These are phyloP conservation scores for Oryzias melastigma DNA, from an alignment of 2,113 vertebrate species.

Conservation along the genomic window DNA sequence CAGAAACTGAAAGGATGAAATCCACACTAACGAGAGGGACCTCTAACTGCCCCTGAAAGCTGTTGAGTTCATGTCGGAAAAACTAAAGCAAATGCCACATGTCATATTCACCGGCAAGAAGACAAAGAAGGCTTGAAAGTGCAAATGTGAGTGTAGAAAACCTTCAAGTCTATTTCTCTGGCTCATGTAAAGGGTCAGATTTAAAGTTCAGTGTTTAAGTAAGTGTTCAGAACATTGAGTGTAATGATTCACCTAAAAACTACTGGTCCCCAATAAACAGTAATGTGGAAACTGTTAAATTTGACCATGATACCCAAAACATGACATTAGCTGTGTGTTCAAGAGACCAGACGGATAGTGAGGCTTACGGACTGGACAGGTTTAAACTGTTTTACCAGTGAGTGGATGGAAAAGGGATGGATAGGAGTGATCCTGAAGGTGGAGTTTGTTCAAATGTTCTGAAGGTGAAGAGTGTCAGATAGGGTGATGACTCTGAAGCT, in stretches of 20 bases:
- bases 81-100: slow-evolving; percentile 2
- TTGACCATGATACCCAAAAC: no score
- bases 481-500: no score
- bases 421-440: no score
- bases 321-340: no score
- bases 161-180: slow-evolving; percentile 7
- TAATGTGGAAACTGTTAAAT: no score
- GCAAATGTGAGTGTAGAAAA: slow-evolving; percentile 9
- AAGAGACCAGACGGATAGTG: no score
- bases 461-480: no score
- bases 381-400: no score
- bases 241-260: slow-evolving; percentile 22
- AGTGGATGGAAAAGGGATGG: no score
- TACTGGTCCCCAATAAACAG: no score
- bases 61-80: slow-evolving; percentile 4
- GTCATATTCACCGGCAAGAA: neutral
- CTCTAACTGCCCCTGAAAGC: slow-evolving; percentile 12
- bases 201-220: slow-evolving; percentile 21
- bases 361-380: no score
- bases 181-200: slow-evolving; percentile 36
- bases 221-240: slow-evolving; percentile 29
- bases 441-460: no score
- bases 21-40: neutral
- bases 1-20: slow-evolving; percentile 6
- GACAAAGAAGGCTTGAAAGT: slow-evolving; percentile 18